phyloP scores from a whole-genome alignment of 2,797 vertebrate species.

The Lagorchestes hirsutus region DNA sequence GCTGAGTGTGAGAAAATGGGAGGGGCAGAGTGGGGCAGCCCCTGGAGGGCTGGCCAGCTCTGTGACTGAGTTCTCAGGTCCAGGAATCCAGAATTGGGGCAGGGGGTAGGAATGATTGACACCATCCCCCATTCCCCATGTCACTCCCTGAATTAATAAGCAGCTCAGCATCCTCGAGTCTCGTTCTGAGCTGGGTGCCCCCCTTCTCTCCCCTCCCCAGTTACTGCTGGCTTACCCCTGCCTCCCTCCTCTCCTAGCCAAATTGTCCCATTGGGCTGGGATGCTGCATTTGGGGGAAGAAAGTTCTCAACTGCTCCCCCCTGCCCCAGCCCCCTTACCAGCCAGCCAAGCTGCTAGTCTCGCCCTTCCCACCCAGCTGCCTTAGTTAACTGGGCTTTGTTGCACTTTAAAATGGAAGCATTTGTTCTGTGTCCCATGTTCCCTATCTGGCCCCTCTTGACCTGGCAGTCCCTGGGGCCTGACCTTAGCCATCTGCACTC shows the following conservation, averaged over 20 bases:
- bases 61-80: slow-evolving; percentile 16
- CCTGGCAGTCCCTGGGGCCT: background rate
- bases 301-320: background rate
- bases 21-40: background rate
- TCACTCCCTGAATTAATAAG: background rate
- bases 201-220: background rate
- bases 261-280: background rate
- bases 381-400: slow-evolving; percentile 58
- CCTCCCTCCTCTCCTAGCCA: background rate
- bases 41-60: background rate
- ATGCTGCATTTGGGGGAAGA: slow-evolving; percentile 9
- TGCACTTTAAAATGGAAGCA: slow-evolving; percentile 61
- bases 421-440: slow-evolving; percentile 50
- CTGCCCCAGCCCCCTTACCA: background rate
- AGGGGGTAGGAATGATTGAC: background rate
- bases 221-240: background rate
- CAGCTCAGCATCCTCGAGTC: slow-evolving; percentile 19
- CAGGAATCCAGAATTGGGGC: background rate
- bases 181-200: slow-evolving; percentile 30
- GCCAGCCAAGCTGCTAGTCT: background rate
- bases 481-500: background rate
- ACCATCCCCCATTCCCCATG: background rate
- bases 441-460: slow-evolving; percentile 37
- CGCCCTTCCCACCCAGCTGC: background rate
- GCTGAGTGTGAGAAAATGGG: background rate